Evolutionary conservation across 2,797 vertebrate species (phyloP), one percentile per base, ranked within the genome.

Genomic region (Cyclura pinguis): DNA sequence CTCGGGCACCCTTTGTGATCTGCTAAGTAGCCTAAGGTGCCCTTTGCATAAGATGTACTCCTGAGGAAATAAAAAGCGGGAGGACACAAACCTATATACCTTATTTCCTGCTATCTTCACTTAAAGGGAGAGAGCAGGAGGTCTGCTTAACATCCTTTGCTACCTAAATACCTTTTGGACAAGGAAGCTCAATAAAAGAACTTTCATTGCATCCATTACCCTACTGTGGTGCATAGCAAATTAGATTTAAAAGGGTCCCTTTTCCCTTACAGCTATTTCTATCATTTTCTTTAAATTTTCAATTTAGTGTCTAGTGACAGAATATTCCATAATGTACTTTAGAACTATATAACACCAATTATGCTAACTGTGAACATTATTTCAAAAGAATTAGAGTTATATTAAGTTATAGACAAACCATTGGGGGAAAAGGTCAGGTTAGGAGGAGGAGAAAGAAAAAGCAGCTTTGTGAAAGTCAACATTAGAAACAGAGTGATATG

Each of bases 201-300:
- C 96, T 97, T 97, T 96, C 98, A 98, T 97, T 97, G 97, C 98
- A 98, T 98, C 98, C 97, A 98, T 98, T 98, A 98, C 98, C 98
- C 98, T 98, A 98, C 98, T 98, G 98, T 89, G 96, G 98, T 98
- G 98, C 98, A 98, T 98, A 98, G 98, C 98, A 99, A 99, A 99
- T 99, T 98, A 98, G 98, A 98, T 98, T 98, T 99, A 98, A 99
- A 98, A 98, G 98, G 97, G 97, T 98, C 98, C 97, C 97, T 98
- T 97, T 96, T 96, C 97, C 97, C 98, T 98, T 97, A 97, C 97
- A 98, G 98, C 98, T 98, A 97, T 98, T 98, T 98, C 97, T 97
- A 98, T 97, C 97, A 97, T 98, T 98, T 98, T 97, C 98, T 98
- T 98, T 98, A 98, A 98, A 98, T 98, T 98, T 98, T 98, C 98